phyloP scores from a whole-genome alignment of 2,113 vertebrate species.

The Sebastes fasciatus region DNA sequence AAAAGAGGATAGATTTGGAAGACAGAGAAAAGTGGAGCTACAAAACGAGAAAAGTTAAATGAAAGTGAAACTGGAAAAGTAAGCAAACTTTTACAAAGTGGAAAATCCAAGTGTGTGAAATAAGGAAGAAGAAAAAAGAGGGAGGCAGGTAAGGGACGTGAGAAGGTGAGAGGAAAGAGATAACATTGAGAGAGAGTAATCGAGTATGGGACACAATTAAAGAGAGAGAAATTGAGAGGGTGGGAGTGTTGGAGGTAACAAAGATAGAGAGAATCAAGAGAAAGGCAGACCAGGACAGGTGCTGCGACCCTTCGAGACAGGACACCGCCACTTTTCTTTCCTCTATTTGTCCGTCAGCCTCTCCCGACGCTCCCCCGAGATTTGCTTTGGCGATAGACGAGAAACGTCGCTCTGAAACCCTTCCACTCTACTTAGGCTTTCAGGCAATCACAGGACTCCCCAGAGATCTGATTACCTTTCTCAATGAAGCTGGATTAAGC shows the following conservation, averaged over 20 bases:
- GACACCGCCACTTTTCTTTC: slow-evolving; percentile 34
- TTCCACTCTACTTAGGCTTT: slow-evolving; percentile 75
- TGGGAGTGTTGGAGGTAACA: slow-evolving; percentile 52
- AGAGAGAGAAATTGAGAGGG: slow-evolving; percentile 49
- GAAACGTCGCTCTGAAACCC: slow-evolving; percentile 62
- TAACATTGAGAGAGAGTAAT: slow-evolving; percentile 55
- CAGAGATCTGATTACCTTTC: slow-evolving; percentile 78
- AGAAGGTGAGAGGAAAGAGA: slow-evolving; percentile 51
- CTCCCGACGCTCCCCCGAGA: slow-evolving; percentile 52
- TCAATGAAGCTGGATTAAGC: slow-evolving; percentile 78
- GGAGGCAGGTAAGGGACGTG: not conserved
- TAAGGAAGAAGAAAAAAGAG: not conserved
- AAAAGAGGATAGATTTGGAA: slow-evolving; percentile 24
- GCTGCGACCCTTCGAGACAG: slow-evolving; percentile 30
- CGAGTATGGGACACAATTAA: slow-evolving; percentile 59
- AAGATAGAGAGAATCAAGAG: slow-evolving; percentile 29
- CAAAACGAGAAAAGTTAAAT: slow-evolving; percentile 43
- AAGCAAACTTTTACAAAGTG: slow-evolving; percentile 16
- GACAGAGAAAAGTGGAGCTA: not conserved
- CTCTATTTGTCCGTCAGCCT: slow-evolving; percentile 27
- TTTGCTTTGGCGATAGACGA: slow-evolving; percentile 42
- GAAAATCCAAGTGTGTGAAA: slow-evolving; percentile 6
- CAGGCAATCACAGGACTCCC: slow-evolving; percentile 76
- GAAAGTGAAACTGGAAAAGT: slow-evolving; percentile 51
- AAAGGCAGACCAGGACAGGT: slow-evolving; percentile 26